A percentile compares a stretch with the other conserved stretches of the same genome.
Evolutionary conservation across 2,797 vertebrate genomes (phyloP).

Genomic region (Lacerta bilineata): DNA sequence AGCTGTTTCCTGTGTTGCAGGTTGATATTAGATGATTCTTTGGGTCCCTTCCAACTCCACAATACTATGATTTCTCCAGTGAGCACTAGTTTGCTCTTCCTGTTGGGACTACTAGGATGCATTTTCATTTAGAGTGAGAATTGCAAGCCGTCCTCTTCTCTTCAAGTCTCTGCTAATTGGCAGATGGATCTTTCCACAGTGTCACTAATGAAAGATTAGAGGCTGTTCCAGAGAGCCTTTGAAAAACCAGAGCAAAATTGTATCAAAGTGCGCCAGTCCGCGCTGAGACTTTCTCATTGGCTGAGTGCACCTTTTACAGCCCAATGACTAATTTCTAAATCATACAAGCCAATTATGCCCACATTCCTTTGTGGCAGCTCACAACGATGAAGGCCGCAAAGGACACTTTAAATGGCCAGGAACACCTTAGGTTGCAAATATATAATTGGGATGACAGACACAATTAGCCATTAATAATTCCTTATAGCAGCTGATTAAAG

Average conservation of each 20-base stretch:
- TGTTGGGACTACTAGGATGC: not conserved
- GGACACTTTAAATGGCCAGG: conserved; percentile 45
- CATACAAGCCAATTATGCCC: conserved; percentile 71
- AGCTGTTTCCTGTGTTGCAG: too few species aligned
- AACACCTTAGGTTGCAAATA: conserved; percentile 53
- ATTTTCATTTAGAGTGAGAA: not conserved
- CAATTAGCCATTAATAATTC: conserved; percentile 72
- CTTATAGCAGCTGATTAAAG: conserved; percentile 69
- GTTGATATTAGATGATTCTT: too few species aligned
- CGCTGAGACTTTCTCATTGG: conserved; percentile 73
- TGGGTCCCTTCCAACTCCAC: too few species aligned
- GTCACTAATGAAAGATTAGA: conserved; percentile 72
- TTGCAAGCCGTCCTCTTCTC: not conserved
- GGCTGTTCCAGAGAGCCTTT: conserved; percentile 16
- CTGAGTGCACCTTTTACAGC: conserved; percentile 80
- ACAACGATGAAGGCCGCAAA: conserved; percentile 78
- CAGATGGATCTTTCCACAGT: not conserved
- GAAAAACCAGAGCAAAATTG: conserved; percentile 57
- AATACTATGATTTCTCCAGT: not conserved
- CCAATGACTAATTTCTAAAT: conserved; percentile 80
- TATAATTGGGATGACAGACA: conserved; percentile 62
- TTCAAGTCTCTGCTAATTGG: not conserved
- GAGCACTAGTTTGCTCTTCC: not conserved
- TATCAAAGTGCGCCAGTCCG: conserved; percentile 71
- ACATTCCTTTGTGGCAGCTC: conserved; percentile 78